phyloP scores from a whole-genome alignment of 2,888 invertebrate genomes.

The Cephus nigrinus region DNA sequence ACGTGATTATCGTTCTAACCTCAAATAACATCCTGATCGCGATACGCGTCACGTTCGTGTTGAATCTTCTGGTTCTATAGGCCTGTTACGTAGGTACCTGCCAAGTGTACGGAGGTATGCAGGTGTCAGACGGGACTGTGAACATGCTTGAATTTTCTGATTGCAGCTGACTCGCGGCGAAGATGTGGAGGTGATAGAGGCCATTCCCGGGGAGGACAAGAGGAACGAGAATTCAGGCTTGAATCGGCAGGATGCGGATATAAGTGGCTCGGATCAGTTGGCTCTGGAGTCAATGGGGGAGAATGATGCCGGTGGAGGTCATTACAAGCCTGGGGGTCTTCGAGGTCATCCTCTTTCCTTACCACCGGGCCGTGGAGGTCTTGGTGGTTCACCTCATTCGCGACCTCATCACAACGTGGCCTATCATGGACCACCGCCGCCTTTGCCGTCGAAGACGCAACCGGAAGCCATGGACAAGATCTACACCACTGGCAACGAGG shows the following conservation, averaged over 20 bases:
- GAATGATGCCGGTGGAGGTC: conserved; percentile 58
- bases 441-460: conserved; percentile 72
- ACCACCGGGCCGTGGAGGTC: conserved; percentile 67
- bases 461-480: conserved; percentile 73
- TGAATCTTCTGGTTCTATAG: no score
- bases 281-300: conserved; percentile 79
- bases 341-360: conserved; percentile 66
- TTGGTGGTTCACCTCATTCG: conserved; percentile 53
- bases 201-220: conserved; percentile 68
- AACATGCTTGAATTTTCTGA: neutral
- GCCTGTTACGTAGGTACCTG: no score
- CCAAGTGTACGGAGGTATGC: no score
- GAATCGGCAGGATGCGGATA: conserved; percentile 73
- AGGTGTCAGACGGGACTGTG: no score
- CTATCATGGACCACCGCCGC: conserved; percentile 80
- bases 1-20: no score
- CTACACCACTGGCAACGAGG: conserved; percentile 57
- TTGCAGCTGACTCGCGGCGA: conserved; percentile 64
- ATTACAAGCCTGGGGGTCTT: conserved; percentile 62
- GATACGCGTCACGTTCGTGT: no score
- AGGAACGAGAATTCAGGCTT: conserved; percentile 68
- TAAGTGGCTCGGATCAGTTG: conserved; percentile 74
- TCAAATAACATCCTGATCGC: no score
- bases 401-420: conserved; percentile 71
- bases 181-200: conserved; percentile 76